Evolutionary conservation across 2,797 vertebrate genomes (phyloP), one percentile per base, ranked within the genome.

Genomic region (Pangasius mekongensis): DNA sequence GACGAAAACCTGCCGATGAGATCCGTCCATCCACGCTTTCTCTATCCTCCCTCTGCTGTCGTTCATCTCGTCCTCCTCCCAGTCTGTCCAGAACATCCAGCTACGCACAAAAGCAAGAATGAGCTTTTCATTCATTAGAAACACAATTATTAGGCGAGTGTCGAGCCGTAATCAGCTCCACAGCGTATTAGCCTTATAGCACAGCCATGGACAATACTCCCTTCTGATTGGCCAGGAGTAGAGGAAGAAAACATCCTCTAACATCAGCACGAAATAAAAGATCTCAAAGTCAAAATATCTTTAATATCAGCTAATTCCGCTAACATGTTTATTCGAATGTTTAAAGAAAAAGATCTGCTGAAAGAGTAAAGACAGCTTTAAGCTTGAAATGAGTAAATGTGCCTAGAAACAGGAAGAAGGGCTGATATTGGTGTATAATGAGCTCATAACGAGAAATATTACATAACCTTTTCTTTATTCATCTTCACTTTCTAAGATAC

Each of bases 31-130:
- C 97, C 97, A 98, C 83, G 97, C 96, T 91, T 95, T 97, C 94
- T 97, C 97, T 81, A 98, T 98, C 92, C 96, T 95, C 91, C 97
- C 97, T 93, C 96, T 95, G 76, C 96, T 97, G 95, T 96, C 96
- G 87, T 97, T 97, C 89, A 97, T 94, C 90, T 97, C 96, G 92
- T 97, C 97, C 91, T 98, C 97, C 89, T 97, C 97, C 97, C 97
- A 98, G 94, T 97, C 97, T 54, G 97, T 97, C 97, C 97, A 98
- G 56, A 97, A 98, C 97, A 98, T 98, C 97, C 97, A 97, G 13
- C 97, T 97, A 90, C 5, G 69, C 52, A 78, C 27, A 66, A 58
- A 20, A 30, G 8, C 24, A 49, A 66, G 14, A 83, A 0, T 43
- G 8, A 4, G 8, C 30, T 54, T 3, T 0, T 0, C 4, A 33